Evolutionary conservation across 2,888 invertebrate species (phyloP).

Genomic region (Platerodrilus igneus): DNA sequence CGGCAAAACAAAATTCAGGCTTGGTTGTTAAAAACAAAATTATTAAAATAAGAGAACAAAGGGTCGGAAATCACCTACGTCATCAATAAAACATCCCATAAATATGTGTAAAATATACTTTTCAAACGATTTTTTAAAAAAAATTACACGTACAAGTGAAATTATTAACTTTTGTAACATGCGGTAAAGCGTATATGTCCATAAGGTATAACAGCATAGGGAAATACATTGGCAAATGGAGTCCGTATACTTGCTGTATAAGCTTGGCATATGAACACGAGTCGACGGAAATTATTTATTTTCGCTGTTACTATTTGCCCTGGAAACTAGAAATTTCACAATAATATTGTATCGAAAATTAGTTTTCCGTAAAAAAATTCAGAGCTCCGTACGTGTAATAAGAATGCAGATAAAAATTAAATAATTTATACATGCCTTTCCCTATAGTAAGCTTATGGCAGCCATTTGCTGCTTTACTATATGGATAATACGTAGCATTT

Average conservation of each 20-base stretch:
- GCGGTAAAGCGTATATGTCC: slow-evolving; percentile 34
- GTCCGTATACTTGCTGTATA: slow-evolving; percentile 45
- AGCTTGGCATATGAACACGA: slow-evolving; percentile 49
- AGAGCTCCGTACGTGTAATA: slow-evolving; percentile 13
- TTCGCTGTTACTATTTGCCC: slow-evolving; percentile 16
- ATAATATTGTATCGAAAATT: slow-evolving; percentile 40
- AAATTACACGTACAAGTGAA: slow-evolving; percentile 13
- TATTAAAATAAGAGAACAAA: slow-evolving; percentile 38
- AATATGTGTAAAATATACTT: slow-evolving; percentile 24
- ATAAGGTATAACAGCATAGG: slow-evolving; percentile 40
- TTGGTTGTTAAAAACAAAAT: slow-evolving; percentile 31
- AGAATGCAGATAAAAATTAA: slow-evolving; percentile 32
- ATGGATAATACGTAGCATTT: slow-evolving; percentile 43
- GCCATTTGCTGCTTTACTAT: slow-evolving; percentile 52
- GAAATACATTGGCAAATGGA: slow-evolving; percentile 49
- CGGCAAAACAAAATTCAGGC: slow-evolving; percentile 40
- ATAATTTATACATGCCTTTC: slow-evolving; percentile 29
- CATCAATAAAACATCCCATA: slow-evolving; percentile 44
- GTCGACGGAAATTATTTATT: slow-evolving; percentile 34
- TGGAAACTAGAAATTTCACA: slow-evolving; percentile 31
- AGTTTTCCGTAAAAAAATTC: slow-evolving; percentile 35
- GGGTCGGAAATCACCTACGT: slow-evolving; percentile 43
- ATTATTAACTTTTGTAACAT: slow-evolving; percentile 30
- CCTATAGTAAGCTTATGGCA: slow-evolving; percentile 54
- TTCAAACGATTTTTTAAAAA: slow-evolving; percentile 1